Evolutionary conservation across 2,888 invertebrate species (phyloP), one percentile per base, ranked within the genome.

Genomic region (Eretmocerus hayati): DNA sequence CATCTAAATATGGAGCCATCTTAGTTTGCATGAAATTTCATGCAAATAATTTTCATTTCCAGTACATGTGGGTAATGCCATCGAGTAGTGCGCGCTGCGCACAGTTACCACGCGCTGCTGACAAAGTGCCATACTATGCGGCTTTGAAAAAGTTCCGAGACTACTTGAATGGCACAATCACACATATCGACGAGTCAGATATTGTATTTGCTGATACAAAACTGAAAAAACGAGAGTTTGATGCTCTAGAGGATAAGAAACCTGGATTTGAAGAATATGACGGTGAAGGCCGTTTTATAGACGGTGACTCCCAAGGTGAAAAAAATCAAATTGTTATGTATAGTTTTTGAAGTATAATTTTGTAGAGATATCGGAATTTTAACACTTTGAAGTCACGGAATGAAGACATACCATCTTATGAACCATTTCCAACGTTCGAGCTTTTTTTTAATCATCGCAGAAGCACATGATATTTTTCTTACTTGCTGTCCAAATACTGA

Each of bases 31-130:
- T n/a, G n/a, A n/a, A n/a, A n/a, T n/a, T n/a, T n/a, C n/a, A n/a
- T n/a, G n/a, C n/a, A n/a, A n/a, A n/a, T n/a, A n/a, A 42, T 32
- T 5, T 3, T 23, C 52, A 60, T 44, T 77, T 76, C 13, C 78
- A 95, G 94, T 87, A 90, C 72, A 90, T 95, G 80, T 97, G 92
- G 90, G 96, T 97, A 69, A 95, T 96, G 95, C 96, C 96, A 56
- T 96, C 95, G 46, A 95, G 95, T 42, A 94, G 93, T 66, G 95
- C 96, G 42, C 82, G 96, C 44, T 96, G 94, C 76, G 93, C 96
- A 32, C 95, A 96, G 73, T 77, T 96, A 60, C 96, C 96, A n/a
- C 81, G 95, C 60, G 94, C 95, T 18, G 90, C 92, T 1, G 96
- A 97, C 77, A 97, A 97, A 77, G 92, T 97, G 52, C 96, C 96